A percentile compares a stretch with the other conserved stretches of the same genome.
Evolutionary conservation across 2,888 invertebrate genomes (phyloP).

Genomic region (Rotaria magnacalcarata): DNA sequence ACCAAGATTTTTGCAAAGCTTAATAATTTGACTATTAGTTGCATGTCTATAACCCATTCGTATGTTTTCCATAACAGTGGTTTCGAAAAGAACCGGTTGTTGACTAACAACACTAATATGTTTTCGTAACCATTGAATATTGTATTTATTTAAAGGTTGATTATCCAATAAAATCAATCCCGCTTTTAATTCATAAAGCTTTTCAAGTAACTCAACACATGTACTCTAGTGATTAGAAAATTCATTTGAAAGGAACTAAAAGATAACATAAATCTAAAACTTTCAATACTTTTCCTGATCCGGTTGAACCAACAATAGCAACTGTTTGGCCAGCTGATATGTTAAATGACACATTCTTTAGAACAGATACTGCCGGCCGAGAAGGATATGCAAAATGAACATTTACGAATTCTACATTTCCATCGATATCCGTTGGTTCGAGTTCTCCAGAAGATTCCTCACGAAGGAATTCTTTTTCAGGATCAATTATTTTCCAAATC

Average conservation of each 20-base stretch:
- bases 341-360: conserved; percentile 55
- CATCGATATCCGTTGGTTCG: conserved; percentile 32
- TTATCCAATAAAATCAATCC: conserved; percentile 59
- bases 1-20: conserved; percentile 59
- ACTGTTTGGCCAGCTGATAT: conserved; percentile 51
- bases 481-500: conserved; percentile 70
- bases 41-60: conserved; percentile 57
- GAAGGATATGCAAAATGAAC: conserved; percentile 57
- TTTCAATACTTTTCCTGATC: conserved; percentile 30
- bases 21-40: conserved; percentile 54
- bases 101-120: conserved; percentile 60
- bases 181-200: conserved; percentile 37
- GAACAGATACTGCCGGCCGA: conserved; percentile 50
- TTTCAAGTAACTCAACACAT: conserved; percentile 38
- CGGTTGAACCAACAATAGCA: conserved; percentile 40
- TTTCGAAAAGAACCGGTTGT: conserved; percentile 67
- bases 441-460: conserved; percentile 1
- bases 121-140: conserved; percentile 61
- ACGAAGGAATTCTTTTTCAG: conserved; percentile 52
- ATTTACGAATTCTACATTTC: conserved; percentile 55
- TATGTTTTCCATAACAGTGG: conserved; percentile 63
- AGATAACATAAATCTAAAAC: not conserved
- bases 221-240: too few relatives aligned
- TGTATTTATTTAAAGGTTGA: conserved; percentile 59
- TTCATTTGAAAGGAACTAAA: conserved; percentile 9